A percentile compares a stretch with the other conserved stretches of the same genome.
phyloP scores from a whole-genome alignment of 2,797 vertebrate genomes.

The Steatocranus sp. region DNA sequence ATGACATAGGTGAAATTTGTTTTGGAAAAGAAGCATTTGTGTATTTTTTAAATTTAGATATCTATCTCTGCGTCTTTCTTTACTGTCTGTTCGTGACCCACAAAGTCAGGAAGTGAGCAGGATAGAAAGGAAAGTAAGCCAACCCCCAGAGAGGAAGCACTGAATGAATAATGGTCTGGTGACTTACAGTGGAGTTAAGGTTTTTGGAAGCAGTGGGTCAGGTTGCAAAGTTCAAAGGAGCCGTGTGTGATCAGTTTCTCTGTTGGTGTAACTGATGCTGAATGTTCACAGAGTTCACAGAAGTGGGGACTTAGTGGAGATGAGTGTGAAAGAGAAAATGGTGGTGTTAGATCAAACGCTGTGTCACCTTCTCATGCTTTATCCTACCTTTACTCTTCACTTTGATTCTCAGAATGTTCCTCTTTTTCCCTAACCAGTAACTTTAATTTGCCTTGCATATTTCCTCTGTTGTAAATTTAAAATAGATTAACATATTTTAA shows the following conservation, averaged over 20 bases:
- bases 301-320: not conserved
- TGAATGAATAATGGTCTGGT: conserved; percentile 67
- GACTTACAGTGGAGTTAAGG: conserved; percentile 45
- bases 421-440: not conserved
- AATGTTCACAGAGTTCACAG: not conserved
- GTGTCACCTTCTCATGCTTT: not conserved
- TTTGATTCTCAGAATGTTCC: not conserved
- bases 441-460: not conserved
- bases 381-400: not conserved
- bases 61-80: not conserved
- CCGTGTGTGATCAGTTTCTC: conserved; percentile 21
- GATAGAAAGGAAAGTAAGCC: conserved; percentile 49
- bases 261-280: not conserved
- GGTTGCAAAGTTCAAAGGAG: conserved; percentile 42
- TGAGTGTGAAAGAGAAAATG: not conserved
- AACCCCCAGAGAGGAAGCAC: conserved; percentile 63
- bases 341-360: not conserved
- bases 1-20: not conserved
- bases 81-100: conserved; percentile 46
- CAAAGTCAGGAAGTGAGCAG: conserved; percentile 52
- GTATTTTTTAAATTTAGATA: not conserved
- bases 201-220: conserved; percentile 25
- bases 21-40: not conserved
- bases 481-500: not conserved
- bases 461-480: not conserved